phyloP scores from a whole-genome alignment of 2,113 vertebrate species.

The Gila orcuttii region DNA sequence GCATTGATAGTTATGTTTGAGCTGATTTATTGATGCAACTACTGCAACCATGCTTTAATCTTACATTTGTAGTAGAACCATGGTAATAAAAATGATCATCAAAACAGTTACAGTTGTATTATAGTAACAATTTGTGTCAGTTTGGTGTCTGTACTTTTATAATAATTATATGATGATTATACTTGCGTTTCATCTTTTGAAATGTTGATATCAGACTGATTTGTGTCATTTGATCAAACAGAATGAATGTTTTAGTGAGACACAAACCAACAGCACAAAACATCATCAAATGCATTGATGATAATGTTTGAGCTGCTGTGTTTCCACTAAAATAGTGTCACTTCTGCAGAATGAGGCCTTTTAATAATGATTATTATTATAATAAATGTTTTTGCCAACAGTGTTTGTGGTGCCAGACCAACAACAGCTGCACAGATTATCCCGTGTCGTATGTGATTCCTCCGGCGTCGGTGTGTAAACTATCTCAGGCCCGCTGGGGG shows the following conservation, averaged over 20 bases:
- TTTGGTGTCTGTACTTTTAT: no score
- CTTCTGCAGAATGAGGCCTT: background rate
- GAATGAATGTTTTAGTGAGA: background rate
- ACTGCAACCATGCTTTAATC: no score
- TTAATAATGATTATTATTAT: background rate
- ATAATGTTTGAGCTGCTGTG: background rate
- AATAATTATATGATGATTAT: no score
- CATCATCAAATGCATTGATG: background rate
- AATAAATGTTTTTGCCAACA: conserved; percentile 55
- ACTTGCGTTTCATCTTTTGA: background rate
- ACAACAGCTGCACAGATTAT: conserved; percentile 82
- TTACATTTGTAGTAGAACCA: no score
- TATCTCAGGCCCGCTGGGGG: conserved; percentile 85
- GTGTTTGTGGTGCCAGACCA: conserved; percentile 87
- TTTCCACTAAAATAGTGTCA: background rate
- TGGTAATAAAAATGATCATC: no score
- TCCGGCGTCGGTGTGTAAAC: conserved; percentile 73
- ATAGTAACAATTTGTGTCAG: no score
- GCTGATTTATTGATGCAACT: no score
- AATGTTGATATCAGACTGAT: background rate
- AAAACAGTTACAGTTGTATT: no score
- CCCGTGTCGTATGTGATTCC: conserved; percentile 83
- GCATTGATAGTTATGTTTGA: no score
- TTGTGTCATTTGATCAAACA: no score
- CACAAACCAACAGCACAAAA: background rate